Evolutionary conservation across 2,113 vertebrate species (phyloP).

Genomic region (Calypte anna): DNA sequence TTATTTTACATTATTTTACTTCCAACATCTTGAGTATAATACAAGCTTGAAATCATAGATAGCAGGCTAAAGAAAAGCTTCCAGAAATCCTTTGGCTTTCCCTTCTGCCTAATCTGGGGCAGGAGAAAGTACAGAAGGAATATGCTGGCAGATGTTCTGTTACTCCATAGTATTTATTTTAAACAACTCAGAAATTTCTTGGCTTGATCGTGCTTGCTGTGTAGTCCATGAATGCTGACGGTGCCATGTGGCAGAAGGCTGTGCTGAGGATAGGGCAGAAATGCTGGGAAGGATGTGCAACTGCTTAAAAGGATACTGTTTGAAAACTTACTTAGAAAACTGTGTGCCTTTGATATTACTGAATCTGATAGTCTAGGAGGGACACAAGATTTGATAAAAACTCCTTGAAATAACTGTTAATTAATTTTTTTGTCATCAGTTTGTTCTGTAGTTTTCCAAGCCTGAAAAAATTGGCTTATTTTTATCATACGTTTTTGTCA

Average conservation of each 20-base stretch:
- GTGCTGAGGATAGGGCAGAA: background rate
- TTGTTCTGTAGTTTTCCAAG: background rate
- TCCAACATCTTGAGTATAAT: background rate
- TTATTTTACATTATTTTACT: background rate
- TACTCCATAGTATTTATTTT: background rate
- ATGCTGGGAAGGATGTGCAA: background rate
- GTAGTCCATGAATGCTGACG: background rate
- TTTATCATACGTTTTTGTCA: background rate
- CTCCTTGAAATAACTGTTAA: background rate
- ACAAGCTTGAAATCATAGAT: background rate
- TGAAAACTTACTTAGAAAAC: background rate
- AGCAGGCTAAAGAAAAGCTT: background rate
- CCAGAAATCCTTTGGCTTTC: background rate
- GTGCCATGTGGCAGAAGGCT: background rate
- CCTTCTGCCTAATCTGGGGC: background rate
- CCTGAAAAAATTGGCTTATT: background rate
- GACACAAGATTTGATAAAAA: background rate
- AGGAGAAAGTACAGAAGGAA: background rate
- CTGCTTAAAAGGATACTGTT: background rate
- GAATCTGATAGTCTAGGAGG: background rate
- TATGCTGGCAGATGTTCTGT: background rate
- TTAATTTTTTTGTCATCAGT: background rate
- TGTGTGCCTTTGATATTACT: background rate
- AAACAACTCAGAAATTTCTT: background rate
- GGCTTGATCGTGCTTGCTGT: accelerated